Evolutionary conservation across 1,140 invertebrate species (phyloP).

Genomic region (Riptortus pedestris): DNA sequence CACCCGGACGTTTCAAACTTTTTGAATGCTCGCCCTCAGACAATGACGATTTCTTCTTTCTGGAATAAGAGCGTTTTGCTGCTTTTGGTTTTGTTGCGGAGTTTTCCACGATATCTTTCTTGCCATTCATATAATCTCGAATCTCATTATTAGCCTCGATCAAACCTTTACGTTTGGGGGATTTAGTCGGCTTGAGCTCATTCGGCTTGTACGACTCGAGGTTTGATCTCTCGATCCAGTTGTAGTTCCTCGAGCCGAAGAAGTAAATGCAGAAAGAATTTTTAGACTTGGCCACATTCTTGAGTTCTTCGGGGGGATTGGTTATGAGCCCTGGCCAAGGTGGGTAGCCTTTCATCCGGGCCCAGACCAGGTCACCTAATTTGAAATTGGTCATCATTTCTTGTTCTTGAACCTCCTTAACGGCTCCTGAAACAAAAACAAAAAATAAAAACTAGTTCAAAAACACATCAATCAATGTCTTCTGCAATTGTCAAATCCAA

Average conservation of each 20-base stretch:
- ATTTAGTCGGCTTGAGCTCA: conserved; percentile 59
- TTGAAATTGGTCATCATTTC: conserved; percentile 6
- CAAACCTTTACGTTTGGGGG: conserved; percentile 66
- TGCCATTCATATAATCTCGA: conserved; percentile 57
- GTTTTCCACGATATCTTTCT: background rate
- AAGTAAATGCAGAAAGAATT: conserved; percentile 79
- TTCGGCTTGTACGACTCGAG: conserved; percentile 60
- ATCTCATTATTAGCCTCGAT: conserved; percentile 78
- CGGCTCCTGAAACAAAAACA: too few relatives aligned
- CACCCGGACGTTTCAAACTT: too few relatives aligned
- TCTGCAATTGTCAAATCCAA: too few relatives aligned
- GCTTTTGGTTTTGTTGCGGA: background rate
- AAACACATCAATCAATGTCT: too few relatives aligned
- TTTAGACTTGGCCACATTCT: conserved; percentile 49
- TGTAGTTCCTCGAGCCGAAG: conserved; percentile 87
- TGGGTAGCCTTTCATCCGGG: conserved; percentile 90
- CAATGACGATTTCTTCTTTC: background rate
- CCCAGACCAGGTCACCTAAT: conserved; percentile 42
- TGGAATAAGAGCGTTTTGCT: background rate
- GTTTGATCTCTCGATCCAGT: conserved; percentile 78
- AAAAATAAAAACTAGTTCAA: too few relatives aligned
- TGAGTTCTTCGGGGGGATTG: conserved; percentile 49
- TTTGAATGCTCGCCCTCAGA: too few relatives aligned
- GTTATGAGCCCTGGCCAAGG: conserved; percentile 86
- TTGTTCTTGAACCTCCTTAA: too few relatives aligned